These are phyloP conservation scores for Mythimna lalbum DNA, from an alignment of 2,888 invertebrate species.

Conservation along the genomic window DNA sequence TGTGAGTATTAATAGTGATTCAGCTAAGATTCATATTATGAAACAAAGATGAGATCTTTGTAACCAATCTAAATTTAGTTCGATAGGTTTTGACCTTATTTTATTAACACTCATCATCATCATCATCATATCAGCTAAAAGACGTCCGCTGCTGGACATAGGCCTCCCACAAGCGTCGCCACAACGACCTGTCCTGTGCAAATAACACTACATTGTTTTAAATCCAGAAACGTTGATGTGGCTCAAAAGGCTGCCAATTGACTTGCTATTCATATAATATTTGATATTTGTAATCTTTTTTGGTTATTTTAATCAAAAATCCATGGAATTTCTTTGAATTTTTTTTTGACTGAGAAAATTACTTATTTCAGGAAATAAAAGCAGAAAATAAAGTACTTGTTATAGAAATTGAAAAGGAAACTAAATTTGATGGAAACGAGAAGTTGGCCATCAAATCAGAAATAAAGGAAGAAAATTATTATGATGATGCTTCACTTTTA, in stretches of 20 bases:
- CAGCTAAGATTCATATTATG: neutral
- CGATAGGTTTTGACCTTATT: too few relatives aligned
- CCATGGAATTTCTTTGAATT: too few relatives aligned
- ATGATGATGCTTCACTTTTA: conserved; percentile 21
- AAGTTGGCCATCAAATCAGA: conserved; percentile 54
- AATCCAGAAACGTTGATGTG: neutral
- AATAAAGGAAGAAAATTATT: conserved; percentile 50
- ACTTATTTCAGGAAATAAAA: conserved; percentile 56
- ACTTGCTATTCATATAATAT: neutral
- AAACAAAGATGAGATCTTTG: neutral
- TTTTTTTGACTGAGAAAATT: neutral
- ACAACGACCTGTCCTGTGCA: too few relatives aligned
- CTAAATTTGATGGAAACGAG: conserved; percentile 4
- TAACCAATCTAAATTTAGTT: neutral
- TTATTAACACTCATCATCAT: too few relatives aligned
- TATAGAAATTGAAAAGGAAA: conserved; percentile 11
- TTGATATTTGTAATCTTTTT: too few relatives aligned
- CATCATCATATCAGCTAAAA: too few relatives aligned
- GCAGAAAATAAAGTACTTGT: conserved; percentile 38
- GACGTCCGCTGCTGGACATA: too few relatives aligned
- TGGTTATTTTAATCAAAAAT: too few relatives aligned
- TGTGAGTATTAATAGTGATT: conserved; percentile 36
- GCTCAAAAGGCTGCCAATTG: too few relatives aligned
- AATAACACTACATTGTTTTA: too few relatives aligned
- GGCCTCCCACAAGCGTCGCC: too few relatives aligned